These are phyloP conservation scores for Catostylus mosaicus DNA, from an alignment of 30 jellyfish, hydroid and myxozoan species.

Conservation along the genomic window DNA sequence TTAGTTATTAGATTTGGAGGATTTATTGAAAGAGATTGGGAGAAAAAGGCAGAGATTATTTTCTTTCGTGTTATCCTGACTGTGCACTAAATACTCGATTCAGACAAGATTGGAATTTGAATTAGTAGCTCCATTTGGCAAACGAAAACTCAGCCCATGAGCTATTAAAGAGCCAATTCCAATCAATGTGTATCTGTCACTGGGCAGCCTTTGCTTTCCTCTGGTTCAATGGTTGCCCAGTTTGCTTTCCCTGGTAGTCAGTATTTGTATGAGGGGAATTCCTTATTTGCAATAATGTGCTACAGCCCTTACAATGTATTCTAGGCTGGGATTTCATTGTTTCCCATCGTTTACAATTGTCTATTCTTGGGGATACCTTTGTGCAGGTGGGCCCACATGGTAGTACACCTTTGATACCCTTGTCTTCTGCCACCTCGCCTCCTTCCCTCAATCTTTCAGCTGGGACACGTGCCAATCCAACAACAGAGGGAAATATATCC, in stretches of 20 bases:
- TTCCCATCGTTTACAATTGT: constrained; percentile 25
- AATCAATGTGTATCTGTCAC: constrained; percentile 23
- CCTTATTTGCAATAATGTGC: constrained; percentile 21
- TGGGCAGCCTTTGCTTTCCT: constrained; percentile 34
- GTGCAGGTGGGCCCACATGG: constrained; percentile 39
- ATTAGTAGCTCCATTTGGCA: no score
- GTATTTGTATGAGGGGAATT: constrained; percentile 18
- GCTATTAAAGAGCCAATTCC: no score
- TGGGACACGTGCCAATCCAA: constrained; percentile 29
- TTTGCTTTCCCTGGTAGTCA: constrained; percentile 18
- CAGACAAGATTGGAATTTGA: no score
- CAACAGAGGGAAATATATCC: constrained; percentile 4
- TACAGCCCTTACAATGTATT: constrained; percentile 33
- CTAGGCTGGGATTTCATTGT: constrained; percentile 36
- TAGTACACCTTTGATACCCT: constrained; percentile 19
- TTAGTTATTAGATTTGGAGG: no score
- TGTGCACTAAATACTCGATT: no score
- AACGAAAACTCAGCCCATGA: no score
- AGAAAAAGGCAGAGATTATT: no score
- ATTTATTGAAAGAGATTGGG: no score
- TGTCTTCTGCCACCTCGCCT: constrained; percentile 6
- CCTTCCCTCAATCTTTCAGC: constrained; percentile 17
- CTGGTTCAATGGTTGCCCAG: constrained; percentile 10
- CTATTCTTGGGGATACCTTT: constrained; percentile 18
- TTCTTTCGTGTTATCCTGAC: no score